phyloP scores from a whole-genome alignment of 2,888 invertebrate genomes.

The Agriopis marginaria region DNA sequence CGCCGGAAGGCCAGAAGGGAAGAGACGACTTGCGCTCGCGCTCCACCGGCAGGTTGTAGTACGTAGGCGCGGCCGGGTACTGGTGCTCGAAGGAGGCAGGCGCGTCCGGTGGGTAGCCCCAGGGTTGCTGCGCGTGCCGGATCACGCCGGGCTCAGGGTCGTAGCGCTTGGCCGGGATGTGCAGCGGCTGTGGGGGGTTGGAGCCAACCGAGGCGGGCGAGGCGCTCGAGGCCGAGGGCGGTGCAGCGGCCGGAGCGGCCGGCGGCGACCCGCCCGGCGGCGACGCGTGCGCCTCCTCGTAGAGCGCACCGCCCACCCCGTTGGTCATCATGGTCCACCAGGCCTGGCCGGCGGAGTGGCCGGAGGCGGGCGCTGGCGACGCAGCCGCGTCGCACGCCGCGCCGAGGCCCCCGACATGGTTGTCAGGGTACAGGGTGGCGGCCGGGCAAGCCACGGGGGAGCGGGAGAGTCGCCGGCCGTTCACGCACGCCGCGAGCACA shows the following conservation, averaged over 20 bases:
- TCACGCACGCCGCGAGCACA: constrained; percentile 85
- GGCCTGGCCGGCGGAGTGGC: constrained; percentile 93
- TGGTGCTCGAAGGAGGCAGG: constrained; percentile 89
- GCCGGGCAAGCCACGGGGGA: constrained; percentile 93
- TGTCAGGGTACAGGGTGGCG: constrained; percentile 94
- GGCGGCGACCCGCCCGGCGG: constrained; percentile 87
- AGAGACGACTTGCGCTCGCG: constrained; percentile 88
- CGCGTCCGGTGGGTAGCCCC: constrained; percentile 91
- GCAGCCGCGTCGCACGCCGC: constrained; percentile 89
- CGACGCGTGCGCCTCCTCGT: constrained; percentile 90
- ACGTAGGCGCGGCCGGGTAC: constrained; percentile 89
- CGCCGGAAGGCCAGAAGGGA: constrained; percentile 89
- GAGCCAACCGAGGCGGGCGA: constrained; percentile 88
- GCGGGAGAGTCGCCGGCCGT: constrained; percentile 78
- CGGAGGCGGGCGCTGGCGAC: constrained; percentile 93
- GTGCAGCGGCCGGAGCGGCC: constrained; percentile 90
- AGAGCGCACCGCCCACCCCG: constrained; percentile 91
- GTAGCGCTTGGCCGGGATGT: constrained; percentile 95
- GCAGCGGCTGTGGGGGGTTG: constrained; percentile 92
- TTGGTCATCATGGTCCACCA: constrained; percentile 93
- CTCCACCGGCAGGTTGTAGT: constrained; percentile 91
- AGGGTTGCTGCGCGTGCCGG: constrained; percentile 91
- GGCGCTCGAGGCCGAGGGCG: constrained; percentile 84
- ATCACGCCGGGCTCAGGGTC: constrained; percentile 90
- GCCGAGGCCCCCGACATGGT: constrained; percentile 89